These are phyloP conservation scores for Aradophagus sp. DNA, from an alignment of 1,140 invertebrate species.

Conservation along the genomic window DNA sequence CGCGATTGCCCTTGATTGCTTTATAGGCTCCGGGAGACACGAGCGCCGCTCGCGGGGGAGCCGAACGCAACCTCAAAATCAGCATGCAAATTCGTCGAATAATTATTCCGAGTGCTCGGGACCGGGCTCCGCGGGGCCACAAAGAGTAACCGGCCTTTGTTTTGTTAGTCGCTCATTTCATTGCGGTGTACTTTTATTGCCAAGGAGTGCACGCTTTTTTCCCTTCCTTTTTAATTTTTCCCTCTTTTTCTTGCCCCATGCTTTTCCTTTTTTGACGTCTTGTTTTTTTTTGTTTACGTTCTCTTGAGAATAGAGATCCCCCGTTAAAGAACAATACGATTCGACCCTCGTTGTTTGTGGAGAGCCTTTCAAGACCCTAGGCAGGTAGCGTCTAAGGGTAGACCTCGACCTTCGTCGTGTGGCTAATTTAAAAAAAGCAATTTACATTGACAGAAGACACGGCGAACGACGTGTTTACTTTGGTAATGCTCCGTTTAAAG, in stretches of 20 bases:
- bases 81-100: conserved; percentile 71
- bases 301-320: conserved; percentile 14
- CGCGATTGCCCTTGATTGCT: conserved; percentile 63
- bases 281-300: conserved; percentile 44
- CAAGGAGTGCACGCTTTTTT: no score
- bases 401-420: neutral
- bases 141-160: conserved; percentile 52
- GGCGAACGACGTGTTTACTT: no score
- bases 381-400: conserved; percentile 5
- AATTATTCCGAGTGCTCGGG: conserved; percentile 70
- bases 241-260: no score
- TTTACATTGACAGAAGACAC: neutral
- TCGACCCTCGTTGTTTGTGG: conserved; percentile 14
- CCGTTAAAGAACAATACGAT: conserved; percentile 4
- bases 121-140: conserved; percentile 37
- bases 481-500: no score
- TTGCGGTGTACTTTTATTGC: no score
- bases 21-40: conserved; percentile 46
- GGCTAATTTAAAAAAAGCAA: conserved; percentile 11
- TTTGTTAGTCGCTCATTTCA: no score
- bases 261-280: no score
- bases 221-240: no score
- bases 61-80: conserved; percentile 71
- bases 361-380: conserved; percentile 20
- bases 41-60: conserved; percentile 31